These are phyloP conservation scores for Calliscelio sp. DNA, from an alignment of 2,888 invertebrate species.

Conservation along the genomic window DNA sequence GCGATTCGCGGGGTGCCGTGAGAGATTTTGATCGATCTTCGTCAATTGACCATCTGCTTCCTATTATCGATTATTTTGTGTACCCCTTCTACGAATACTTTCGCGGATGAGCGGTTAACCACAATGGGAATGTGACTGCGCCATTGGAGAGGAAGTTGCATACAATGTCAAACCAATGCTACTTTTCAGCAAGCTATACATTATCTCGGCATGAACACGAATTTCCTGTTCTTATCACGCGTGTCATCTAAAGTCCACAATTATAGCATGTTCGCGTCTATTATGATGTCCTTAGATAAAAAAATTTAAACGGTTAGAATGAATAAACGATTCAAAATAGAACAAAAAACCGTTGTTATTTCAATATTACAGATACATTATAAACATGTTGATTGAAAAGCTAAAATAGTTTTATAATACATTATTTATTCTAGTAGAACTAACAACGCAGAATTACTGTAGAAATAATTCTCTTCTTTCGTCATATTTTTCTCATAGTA, in stretches of 20 bases:
- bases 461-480: too few relatives aligned
- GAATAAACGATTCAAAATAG: conserved; percentile 43
- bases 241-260: conserved; percentile 68
- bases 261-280: conserved; percentile 38
- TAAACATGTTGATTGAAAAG: too few relatives aligned
- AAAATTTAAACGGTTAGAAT: conserved; percentile 36
- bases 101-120: conserved; percentile 74
- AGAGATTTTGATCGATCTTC: conserved; percentile 71
- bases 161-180: conserved; percentile 65
- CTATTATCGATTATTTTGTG: conserved; percentile 66
- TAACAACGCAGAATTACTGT: too few relatives aligned
- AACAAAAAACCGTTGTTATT: too few relatives aligned
- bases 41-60: conserved; percentile 71
- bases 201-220: conserved; percentile 72
- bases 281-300: conserved; percentile 48
- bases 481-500: too few relatives aligned
- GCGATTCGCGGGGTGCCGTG: conserved; percentile 67
- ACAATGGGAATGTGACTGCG: conserved; percentile 62
- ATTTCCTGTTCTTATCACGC: conserved; percentile 74
- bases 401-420: too few relatives aligned
- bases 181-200: conserved; percentile 66
- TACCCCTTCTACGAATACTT: conserved; percentile 72
- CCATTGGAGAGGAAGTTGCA: conserved; percentile 61
- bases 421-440: too few relatives aligned
- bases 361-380: too few relatives aligned